Evolutionary conservation across 2,888 invertebrate genomes (phyloP), one percentile per base, ranked within the genome.

Genomic region (Apantesis nais): DNA sequence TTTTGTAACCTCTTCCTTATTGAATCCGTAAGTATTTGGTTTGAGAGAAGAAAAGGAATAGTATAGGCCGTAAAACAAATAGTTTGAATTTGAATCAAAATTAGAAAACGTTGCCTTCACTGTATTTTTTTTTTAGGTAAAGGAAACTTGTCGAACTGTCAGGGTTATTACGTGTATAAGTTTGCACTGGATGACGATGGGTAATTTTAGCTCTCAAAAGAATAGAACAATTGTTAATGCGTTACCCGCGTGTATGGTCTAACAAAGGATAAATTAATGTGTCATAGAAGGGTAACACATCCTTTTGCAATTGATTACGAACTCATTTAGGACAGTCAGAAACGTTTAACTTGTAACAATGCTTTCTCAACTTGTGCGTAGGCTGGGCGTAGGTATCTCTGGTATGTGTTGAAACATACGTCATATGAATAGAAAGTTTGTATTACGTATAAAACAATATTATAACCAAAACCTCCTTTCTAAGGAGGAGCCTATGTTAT

Each of bases 211-310:
- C 29, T 58, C 66, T 39, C 19, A 29, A 25, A 63, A 62, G 25
- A 63, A 63, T 41, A 7, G 22, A 29, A 41, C 63, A 58, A 58
- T 58, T 58, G 29, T 1, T 29, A 63, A 29, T 19, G 58, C 29
- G 16, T 58, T 58, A 29, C 1, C 16, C 25, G 16, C 19, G 2
- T 31, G 22, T 63, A 44, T 63, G 52, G 66, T 66, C 2, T 34
- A 66, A 66, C 39, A 66, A 58, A 58, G 39, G 58, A 58, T 39
- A 39, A 31, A 41, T 31, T 19, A 58, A 29, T 14, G 52, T 25
- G 37, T 39, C 55, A 29, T 66, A 65, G 11, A 58, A 66, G 39
- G 55, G 34, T 29, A 52, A 58, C 25, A 65, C 39, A 39, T 58
- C 58, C 39, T 58, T 29, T 41, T 58, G 37, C 39, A 2, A 66